Percentiles rank a stretch among this genome's conserved stretches.
Evolutionary conservation across 2,113 vertebrate species (phyloP).

Genomic region (Nyctibius bracteatus): DNA sequence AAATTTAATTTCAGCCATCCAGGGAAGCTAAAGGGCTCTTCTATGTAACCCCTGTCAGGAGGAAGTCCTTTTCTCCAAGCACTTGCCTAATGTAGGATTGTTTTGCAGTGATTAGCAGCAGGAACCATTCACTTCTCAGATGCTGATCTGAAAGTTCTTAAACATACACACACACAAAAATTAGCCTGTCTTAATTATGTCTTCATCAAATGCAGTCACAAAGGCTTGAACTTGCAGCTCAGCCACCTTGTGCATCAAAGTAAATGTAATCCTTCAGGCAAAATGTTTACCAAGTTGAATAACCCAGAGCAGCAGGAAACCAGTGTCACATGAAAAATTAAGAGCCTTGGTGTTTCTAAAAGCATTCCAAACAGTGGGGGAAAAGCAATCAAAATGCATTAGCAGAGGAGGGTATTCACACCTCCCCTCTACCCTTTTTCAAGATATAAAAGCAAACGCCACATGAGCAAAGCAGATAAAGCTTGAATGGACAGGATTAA

Average conservation of each 20-base stretch:
- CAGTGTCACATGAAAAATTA: slow-evolving; percentile 31
- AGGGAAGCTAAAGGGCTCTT: background rate
- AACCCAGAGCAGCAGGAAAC: background rate
- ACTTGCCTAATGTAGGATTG: background rate
- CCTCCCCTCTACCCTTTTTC: background rate
- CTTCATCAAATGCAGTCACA: background rate
- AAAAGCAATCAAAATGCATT: background rate
- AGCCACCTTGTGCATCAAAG: background rate
- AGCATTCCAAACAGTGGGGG: background rate
- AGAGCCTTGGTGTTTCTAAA: background rate
- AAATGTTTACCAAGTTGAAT: background rate
- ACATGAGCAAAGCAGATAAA: slow-evolving; percentile 25
- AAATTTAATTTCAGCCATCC: background rate
- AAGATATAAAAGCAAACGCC: background rate
- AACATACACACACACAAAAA: background rate
- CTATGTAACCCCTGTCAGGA: accelerated
- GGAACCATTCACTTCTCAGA: background rate
- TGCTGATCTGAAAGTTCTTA: background rate
- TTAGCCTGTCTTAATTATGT: slow-evolving; percentile 5
- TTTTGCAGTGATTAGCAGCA: background rate
- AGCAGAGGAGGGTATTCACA: background rate
- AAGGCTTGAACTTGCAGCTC: background rate
- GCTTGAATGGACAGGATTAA: slow-evolving; percentile 37
- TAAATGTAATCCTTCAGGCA: background rate
- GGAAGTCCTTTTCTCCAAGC: background rate